Conservation (phyloP, 2,113 vertebrate species). For the Misgurnus mizolepis region DNA sequence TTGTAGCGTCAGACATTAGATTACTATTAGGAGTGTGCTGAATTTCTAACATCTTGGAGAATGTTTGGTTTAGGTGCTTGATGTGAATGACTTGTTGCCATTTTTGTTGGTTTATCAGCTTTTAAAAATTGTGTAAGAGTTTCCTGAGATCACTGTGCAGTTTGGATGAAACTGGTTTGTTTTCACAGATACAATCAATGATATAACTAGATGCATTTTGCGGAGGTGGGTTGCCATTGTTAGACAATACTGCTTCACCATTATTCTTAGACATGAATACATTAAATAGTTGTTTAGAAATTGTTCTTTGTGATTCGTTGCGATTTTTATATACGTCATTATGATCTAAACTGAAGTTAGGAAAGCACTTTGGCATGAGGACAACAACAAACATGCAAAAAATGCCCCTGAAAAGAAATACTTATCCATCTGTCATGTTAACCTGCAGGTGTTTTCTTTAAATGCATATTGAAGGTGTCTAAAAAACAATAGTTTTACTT, state of each 20-base stretch:
- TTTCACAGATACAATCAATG: too few species aligned
- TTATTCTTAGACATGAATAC: constrained; percentile 1
- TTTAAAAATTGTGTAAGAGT: neutral
- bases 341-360: neutral
- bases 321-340: neutral
- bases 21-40: constrained; percentile 6
- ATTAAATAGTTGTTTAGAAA: neutral
- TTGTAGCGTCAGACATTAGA: neutral
- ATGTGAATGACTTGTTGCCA: neutral
- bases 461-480: neutral
- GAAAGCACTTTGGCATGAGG: neutral
- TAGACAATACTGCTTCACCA: neutral
- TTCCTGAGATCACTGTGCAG: neutral
- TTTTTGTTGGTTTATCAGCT: neutral
- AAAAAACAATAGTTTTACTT: neutral
- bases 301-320: neutral
- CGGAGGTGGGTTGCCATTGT: neutral
- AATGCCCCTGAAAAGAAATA: too few species aligned
- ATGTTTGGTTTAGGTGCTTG: constrained; percentile 21
- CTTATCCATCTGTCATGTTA: neutral
- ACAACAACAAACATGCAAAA: neutral
- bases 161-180: neutral
- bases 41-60: constrained; percentile 32
- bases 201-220: neutral
- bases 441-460: neutral